Percentiles rank a stretch among this genome's conserved stretches.
Evolutionary conservation across 2,797 vertebrate genomes (phyloP).

Genomic region (Onychomys leucogaster): DNA sequence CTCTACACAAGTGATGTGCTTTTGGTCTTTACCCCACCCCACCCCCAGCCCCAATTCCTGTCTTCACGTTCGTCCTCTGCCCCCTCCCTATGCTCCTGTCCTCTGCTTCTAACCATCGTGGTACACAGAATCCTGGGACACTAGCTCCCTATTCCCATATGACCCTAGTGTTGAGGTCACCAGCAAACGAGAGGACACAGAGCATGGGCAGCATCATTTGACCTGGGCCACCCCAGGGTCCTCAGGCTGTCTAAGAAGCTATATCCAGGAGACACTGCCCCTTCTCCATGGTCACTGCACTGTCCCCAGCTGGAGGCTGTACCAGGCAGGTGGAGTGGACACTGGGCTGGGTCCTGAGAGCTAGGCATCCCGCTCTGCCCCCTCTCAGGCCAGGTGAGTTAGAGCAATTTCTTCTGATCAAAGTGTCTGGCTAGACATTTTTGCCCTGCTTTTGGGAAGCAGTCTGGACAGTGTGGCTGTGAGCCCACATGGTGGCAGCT

Average conservation of each 20-base stretch:
- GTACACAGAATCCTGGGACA: neutral
- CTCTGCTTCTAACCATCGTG: neutral
- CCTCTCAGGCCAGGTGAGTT: too few relatives aligned
- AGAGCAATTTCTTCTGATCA: neutral
- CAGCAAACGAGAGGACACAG: neutral
- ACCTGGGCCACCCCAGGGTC: neutral
- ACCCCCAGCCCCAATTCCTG: neutral
- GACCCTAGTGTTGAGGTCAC: accelerated
- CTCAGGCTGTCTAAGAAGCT: neutral
- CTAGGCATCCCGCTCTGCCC: accelerated
- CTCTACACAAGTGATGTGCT: neutral
- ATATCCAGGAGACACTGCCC: too few relatives aligned
- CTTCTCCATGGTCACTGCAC: neutral
- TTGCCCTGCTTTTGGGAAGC: neutral
- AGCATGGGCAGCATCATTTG: neutral
- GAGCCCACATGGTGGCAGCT: neutral
- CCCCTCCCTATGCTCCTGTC: neutral
- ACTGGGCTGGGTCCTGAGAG: neutral
- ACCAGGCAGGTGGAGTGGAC: accelerated
- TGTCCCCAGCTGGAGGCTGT: neutral
- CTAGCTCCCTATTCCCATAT: neutral
- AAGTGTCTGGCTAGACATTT: neutral
- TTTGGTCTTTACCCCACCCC: neutral
- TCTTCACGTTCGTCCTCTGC: neutral
- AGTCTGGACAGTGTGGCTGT: too few relatives aligned